phyloP scores from a whole-genome alignment of 2,888 invertebrate species.

The Myathropa florea region DNA sequence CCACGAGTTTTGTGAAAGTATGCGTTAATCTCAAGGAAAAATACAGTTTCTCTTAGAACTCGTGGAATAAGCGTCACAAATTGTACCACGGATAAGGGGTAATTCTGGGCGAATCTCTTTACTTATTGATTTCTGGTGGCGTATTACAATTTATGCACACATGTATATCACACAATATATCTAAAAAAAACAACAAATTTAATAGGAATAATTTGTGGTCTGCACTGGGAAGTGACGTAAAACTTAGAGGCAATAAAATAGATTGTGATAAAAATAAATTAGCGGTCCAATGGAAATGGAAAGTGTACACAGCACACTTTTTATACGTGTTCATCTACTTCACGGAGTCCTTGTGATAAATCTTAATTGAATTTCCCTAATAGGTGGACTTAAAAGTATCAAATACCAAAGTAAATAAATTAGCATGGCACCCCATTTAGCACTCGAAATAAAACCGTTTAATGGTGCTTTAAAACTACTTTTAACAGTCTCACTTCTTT shows the following conservation, averaged over 20 bases:
- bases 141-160: too few species aligned
- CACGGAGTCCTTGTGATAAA: neutral
- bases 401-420: slow-evolving; percentile 19
- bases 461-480: slow-evolving; percentile 27
- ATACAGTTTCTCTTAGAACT: too few species aligned
- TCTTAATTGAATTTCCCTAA: slow-evolving; percentile 13
- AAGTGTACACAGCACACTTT: neutral
- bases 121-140: too few species aligned
- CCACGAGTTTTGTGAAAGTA: too few species aligned
- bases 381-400: slow-evolving; percentile 4
- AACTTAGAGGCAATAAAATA: neutral
- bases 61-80: too few species aligned
- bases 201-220: neutral
- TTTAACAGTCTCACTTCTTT: neutral
- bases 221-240: neutral
- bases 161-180: too few species aligned
- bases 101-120: too few species aligned
- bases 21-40: too few species aligned
- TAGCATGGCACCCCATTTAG: neutral
- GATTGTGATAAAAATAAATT: slow-evolving; percentile 7
- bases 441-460: slow-evolving; percentile 8
- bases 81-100: too few species aligned
- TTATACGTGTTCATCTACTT: neutral
- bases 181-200: too few species aligned
- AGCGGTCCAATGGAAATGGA: neutral